Percentiles rank a stretch among this genome's conserved stretches.
Evolutionary conservation across 2,113 vertebrate species (phyloP).

Genomic region (Canis aureus): DNA sequence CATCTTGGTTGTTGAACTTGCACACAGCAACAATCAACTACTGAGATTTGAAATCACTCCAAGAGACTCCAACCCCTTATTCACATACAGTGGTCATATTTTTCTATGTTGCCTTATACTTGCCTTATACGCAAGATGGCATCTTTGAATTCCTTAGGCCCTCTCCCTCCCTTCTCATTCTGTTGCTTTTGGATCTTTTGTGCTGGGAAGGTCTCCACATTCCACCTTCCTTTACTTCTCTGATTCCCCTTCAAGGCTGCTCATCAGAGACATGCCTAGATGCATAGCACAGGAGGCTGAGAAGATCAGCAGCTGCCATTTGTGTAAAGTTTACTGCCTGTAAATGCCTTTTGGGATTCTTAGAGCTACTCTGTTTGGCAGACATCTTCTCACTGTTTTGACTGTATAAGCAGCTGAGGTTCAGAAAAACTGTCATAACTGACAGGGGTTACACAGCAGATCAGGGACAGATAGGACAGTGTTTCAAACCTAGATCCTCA

Average conservation of each 20-base stretch:
- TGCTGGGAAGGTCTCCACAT: neutral
- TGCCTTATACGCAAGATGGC: no score
- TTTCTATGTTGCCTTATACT: neutral
- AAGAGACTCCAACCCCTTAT: neutral
- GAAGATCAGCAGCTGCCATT: neutral
- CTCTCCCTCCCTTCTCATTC: neutral
- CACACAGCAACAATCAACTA: neutral
- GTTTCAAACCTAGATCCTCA: neutral
- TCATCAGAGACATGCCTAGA: neutral
- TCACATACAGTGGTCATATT: neutral
- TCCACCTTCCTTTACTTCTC: neutral
- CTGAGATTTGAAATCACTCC: neutral
- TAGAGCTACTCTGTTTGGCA: neutral
- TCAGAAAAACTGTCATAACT: neutral
- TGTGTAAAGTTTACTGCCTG: neutral
- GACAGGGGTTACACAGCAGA: neutral
- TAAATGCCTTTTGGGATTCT: neutral
- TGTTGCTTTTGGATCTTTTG: neutral
- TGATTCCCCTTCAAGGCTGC: no score
- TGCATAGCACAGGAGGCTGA: rapidly evolving
- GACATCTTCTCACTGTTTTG: neutral
- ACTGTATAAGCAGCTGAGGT: neutral
- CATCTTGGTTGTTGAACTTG: neutral
- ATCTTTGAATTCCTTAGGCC: neutral
- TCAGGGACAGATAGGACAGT: neutral